Conservation (phyloP, 2,797 vertebrate genomes). For the Vireo griseus region DNA sequence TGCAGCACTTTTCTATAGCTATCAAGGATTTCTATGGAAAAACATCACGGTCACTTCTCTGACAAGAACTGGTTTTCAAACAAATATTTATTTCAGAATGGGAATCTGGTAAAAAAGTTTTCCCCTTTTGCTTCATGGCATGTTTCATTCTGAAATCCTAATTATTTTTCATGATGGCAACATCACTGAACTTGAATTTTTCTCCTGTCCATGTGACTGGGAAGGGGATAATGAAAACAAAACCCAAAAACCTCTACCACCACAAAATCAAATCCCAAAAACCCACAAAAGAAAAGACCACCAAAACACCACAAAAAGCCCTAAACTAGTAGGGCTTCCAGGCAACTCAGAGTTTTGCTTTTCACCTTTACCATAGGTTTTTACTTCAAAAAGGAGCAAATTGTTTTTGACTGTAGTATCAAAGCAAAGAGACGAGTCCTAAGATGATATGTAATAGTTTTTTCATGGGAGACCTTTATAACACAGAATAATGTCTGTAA, state of each 20-base stretch:
- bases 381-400: background rate
- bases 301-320: background rate
- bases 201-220: background rate
- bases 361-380: background rate
- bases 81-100: background rate
- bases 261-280: background rate
- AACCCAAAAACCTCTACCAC: background rate
- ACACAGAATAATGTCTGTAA: background rate
- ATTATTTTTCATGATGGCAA: background rate
- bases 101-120: background rate
- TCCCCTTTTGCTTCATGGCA: background rate
- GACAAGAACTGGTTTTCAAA: background rate
- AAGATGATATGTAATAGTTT: background rate
- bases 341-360: background rate
- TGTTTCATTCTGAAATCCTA: background rate
- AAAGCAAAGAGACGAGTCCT: background rate
- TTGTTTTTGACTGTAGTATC: background rate
- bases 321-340: background rate
- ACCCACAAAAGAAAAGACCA: background rate
- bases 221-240: background rate
- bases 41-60: background rate
- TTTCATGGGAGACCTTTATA: background rate
- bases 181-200: background rate
- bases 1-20: background rate
- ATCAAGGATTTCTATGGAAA: background rate